These are phyloP conservation scores for Palythoa heliodiscus DNA, from an alignment of 92 coral and sea anemone species.

Conservation along the genomic window DNA sequence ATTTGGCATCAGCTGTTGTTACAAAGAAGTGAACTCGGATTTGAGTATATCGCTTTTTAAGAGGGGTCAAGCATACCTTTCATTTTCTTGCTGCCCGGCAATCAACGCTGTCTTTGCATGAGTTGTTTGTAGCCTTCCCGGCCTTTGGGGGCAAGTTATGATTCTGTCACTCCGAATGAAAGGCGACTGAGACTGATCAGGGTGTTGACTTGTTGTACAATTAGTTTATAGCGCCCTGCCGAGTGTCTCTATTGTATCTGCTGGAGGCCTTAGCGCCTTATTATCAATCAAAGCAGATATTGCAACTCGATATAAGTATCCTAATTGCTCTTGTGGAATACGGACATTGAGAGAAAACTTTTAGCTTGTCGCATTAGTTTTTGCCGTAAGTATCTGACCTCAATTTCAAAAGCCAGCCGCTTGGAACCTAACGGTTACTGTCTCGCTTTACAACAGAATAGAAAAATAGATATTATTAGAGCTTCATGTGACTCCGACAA, in stretches of 20 bases:
- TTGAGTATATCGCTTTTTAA: slow-evolving; percentile 41
- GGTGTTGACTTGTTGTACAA: slow-evolving; percentile 68
- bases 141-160: slow-evolving; percentile 48
- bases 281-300: slow-evolving; percentile 59
- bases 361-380: neutral
- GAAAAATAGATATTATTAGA: neutral
- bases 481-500: neutral
- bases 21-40: slow-evolving; percentile 11
- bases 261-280: slow-evolving; percentile 50
- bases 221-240: slow-evolving; percentile 51
- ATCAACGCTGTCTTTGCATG: slow-evolving; percentile 65
- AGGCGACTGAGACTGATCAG: slow-evolving; percentile 31
- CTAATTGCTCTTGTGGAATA: slow-evolving; percentile 61
- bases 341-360: slow-evolving; percentile 45
- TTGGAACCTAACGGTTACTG: neutral
- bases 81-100: slow-evolving; percentile 54
- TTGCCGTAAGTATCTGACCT: neutral
- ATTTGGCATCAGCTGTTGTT: neutral
- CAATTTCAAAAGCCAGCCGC: slow-evolving; percentile 3
- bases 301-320: slow-evolving; percentile 77
- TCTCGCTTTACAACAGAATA: neutral
- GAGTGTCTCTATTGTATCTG: slow-evolving; percentile 32
- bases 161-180: slow-evolving; percentile 45
- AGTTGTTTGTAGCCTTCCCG: slow-evolving; percentile 53
- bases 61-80: slow-evolving; percentile 58